These are phyloP conservation scores for Pardalotus punctatus DNA, from an alignment of 2,113 vertebrate genomes.

Conservation along the genomic window DNA sequence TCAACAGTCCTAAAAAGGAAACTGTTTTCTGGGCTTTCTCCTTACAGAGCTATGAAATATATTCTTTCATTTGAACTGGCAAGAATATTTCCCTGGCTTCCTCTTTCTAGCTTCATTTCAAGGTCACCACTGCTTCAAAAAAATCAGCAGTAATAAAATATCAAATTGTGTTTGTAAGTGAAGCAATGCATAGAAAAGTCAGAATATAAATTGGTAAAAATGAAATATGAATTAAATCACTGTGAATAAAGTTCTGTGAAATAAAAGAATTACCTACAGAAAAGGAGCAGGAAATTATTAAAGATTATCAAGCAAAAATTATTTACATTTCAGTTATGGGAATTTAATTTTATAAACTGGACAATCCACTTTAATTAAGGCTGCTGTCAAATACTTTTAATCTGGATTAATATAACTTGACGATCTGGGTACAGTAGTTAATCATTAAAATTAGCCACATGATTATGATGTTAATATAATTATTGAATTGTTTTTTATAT, in stretches of 20 bases:
- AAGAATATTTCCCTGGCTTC: not conserved
- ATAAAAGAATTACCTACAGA: not conserved
- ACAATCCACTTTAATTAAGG: not conserved
- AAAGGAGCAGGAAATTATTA: not conserved
- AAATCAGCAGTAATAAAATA: not conserved
- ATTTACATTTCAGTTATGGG: not conserved
- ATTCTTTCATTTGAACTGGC: not conserved
- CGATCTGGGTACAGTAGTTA: not conserved
- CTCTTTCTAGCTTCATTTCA: not conserved
- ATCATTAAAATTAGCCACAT: not conserved
- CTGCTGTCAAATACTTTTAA: not conserved
- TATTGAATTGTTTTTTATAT: not conserved
- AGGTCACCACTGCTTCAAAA: not conserved
- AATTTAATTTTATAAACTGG: not conserved
- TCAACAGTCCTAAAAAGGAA: conserved; percentile 7
- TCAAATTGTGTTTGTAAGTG: not conserved
- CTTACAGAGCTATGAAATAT: not conserved
- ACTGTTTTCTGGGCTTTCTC: not conserved
- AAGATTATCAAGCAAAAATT: not conserved
- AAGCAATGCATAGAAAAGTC: not conserved
- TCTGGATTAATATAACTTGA: not conserved
- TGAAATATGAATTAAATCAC: not conserved
- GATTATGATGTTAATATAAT: not conserved
- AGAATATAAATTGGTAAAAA: not conserved
- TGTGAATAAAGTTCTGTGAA: not conserved